Conservation (phyloP, 1,140 invertebrate genomes). For the Bombus pascuorum region DNA sequence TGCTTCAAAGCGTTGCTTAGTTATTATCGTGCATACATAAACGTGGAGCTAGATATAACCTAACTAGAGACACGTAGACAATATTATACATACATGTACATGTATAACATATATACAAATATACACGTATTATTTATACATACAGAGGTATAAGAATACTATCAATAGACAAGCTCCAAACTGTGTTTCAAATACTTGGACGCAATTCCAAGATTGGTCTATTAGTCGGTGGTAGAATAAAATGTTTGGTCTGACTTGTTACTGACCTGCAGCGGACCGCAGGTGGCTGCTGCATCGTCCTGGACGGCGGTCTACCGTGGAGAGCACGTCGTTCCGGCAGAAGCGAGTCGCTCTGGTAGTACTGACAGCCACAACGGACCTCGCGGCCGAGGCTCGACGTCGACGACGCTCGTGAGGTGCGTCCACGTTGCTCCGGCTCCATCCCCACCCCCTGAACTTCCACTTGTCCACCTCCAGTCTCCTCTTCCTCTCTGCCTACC, state of each 20-base stretch:
- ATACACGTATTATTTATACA: background rate
- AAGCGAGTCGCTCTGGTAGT: constrained; percentile 89
- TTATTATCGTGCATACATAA: background rate
- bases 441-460: constrained; percentile 69
- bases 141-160: background rate
- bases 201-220: background rate
- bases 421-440: constrained; percentile 75
- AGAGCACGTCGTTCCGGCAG: constrained; percentile 88
- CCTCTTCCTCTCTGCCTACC: constrained; percentile 47
- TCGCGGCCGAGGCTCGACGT: constrained; percentile 85
- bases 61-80: background rate
- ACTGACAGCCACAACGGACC: constrained; percentile 92
- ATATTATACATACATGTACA: background rate
- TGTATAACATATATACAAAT: background rate
- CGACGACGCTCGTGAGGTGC: constrained; percentile 84
- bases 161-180: background rate
- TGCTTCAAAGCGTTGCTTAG: background rate
- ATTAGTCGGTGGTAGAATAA: background rate
- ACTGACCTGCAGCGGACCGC: constrained; percentile 70
- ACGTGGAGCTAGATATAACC: background rate
- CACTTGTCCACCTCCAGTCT: constrained; percentile 57
- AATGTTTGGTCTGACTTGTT: constrained; percentile 7
- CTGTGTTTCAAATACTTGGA: background rate
- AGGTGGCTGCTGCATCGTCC: constrained; percentile 66
- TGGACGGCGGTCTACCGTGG: constrained; percentile 79